These are phyloP conservation scores for Pogonocichla stellata DNA, from an alignment of 2,113 vertebrate species.

Conservation along the genomic window DNA sequence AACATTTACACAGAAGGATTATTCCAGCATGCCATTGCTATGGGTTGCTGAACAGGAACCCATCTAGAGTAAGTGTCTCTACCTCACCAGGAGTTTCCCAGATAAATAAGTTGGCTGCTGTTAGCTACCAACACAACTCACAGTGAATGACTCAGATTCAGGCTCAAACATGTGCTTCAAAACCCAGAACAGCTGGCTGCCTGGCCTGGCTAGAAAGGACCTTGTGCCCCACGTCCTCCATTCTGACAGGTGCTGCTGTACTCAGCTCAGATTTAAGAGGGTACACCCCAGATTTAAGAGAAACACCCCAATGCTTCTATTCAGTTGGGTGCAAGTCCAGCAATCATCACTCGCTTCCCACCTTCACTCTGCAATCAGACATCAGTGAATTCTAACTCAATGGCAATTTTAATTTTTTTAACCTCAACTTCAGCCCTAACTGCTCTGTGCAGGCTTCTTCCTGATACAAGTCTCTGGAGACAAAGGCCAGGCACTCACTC, in stretches of 20 bases:
- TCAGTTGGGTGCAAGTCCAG: neutral
- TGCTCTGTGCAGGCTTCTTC: neutral
- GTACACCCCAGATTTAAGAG: neutral
- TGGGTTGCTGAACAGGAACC: neutral
- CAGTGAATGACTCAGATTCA: neutral
- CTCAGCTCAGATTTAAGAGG: neutral
- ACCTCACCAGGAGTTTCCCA: neutral
- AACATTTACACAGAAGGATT: constrained; percentile 18
- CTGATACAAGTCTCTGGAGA: neutral
- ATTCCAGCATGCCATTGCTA: neutral
- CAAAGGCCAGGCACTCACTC: neutral
- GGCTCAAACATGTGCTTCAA: constrained; percentile 2
- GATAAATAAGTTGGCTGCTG: neutral
- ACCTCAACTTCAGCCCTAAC: neutral
- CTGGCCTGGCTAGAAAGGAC: neutral
- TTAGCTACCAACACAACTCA: neutral
- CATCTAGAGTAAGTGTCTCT: neutral
- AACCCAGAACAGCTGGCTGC: neutral
- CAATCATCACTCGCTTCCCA: neutral
- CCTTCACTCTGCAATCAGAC: neutral
- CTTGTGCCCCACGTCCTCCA: neutral
- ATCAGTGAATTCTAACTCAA: neutral
- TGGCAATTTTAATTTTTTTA: neutral
- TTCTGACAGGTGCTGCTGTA: neutral
- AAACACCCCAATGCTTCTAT: neutral